Percentiles rank a stretch among this genome's conserved stretches.
Conservation (phyloP, 2,888 invertebrate species). For the Neoaliturus tenellus region DNA sequence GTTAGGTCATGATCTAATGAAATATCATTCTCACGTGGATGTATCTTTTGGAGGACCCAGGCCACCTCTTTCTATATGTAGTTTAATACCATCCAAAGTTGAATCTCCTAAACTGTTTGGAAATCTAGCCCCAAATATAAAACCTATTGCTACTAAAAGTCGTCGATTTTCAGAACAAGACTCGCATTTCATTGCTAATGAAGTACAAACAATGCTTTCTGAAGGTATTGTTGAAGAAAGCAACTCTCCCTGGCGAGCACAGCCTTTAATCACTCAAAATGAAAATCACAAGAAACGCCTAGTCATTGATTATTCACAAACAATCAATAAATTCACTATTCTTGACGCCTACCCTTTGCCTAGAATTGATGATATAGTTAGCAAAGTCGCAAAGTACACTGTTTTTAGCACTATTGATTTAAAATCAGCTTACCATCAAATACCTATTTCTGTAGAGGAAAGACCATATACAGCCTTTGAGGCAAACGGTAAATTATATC, state of each 20-base stretch:
- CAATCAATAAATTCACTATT: too few species aligned
- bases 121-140: neutral
- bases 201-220: too few species aligned
- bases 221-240: slow-evolving; percentile 3
- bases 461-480: neutral
- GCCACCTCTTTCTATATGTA: neutral
- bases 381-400: neutral
- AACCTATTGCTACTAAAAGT: neutral
- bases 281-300: too few species aligned
- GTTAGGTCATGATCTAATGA: too few species aligned
- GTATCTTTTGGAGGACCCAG: neutral
- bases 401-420: neutral
- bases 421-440: neutral
- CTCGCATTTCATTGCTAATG: neutral
- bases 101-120: neutral
- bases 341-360: too few species aligned
- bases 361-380: too few species aligned
- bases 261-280: neutral
- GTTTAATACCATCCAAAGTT: neutral
- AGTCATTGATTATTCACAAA: too few species aligned
- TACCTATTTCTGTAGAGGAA: neutral
- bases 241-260: slow-evolving; percentile 23
- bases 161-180: neutral
- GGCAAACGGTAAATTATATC: slow-evolving; percentile 55
- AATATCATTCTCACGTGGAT: neutral